Evolutionary conservation across 2,888 invertebrate species (phyloP).

Genomic region (Sclerodermus sp.): DNA sequence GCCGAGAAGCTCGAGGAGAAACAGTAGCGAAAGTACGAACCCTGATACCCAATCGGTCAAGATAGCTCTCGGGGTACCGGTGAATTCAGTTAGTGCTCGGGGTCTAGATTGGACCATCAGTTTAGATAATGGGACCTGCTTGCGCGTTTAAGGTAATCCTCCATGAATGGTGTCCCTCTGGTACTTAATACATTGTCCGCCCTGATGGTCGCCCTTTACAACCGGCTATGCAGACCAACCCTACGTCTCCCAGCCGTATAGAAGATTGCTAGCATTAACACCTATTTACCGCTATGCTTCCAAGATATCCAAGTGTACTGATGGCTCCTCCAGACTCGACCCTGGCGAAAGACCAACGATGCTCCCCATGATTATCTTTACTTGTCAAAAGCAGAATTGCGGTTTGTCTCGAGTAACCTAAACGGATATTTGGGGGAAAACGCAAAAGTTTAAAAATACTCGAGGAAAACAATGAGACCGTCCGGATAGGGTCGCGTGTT

Average conservation of each 20-base stretch:
- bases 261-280: constrained; percentile 51
- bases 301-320: constrained; percentile 3
- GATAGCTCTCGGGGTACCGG: constrained; percentile 23
- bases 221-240: constrained; percentile 33
- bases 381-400: no score
- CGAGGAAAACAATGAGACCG: no score
- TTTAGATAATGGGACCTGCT: constrained; percentile 54
- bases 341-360: constrained; percentile 6
- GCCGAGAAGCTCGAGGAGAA: neutral
- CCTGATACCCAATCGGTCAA: constrained; percentile 36
- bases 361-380: no score
- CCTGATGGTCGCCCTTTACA: constrained; percentile 48
- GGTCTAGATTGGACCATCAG: constrained; percentile 49
- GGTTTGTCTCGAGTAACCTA: no score
- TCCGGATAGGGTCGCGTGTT: no score
- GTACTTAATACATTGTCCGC: constrained; percentile 54
- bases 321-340: constrained; percentile 1
- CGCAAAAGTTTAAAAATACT: no score
- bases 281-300: constrained; percentile 43
- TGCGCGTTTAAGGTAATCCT: constrained; percentile 55
- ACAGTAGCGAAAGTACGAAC: neutral
- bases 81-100: constrained; percentile 37
- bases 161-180: constrained; percentile 51
- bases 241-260: constrained; percentile 13
- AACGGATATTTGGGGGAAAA: no score